A percentile compares a stretch with the other conserved stretches of the same genome.
These are phyloP conservation scores for Apodemus sylvaticus DNA, from an alignment of 2,113 vertebrate genomes.

Conservation along the genomic window DNA sequence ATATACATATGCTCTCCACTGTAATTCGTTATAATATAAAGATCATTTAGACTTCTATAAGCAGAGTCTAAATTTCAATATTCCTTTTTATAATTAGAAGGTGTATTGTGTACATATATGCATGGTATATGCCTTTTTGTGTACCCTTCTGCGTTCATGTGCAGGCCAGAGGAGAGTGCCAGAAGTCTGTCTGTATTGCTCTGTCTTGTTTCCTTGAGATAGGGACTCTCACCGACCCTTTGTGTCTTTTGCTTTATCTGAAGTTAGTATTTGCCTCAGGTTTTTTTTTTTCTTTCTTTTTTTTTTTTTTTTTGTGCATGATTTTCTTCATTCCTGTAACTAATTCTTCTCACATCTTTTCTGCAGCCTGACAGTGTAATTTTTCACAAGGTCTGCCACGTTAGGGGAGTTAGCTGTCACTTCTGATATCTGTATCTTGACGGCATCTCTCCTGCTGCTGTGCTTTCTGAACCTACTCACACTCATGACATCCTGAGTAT, in stretches of 20 bases:
- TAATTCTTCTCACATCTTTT: conserved; percentile 32
- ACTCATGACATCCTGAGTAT: neutral
- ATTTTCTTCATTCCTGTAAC: conserved; percentile 24
- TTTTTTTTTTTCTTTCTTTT: too few relatives aligned
- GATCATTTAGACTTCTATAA: neutral
- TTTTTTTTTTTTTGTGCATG: conserved; percentile 30
- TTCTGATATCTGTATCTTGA: neutral
- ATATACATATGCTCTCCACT: neutral
- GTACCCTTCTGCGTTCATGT: neutral
- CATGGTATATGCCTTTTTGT: neutral
- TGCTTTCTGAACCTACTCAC: neutral
- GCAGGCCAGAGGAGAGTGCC: too few relatives aligned
- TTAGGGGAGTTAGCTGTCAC: conserved; percentile 43
- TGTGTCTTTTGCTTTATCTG: neutral
- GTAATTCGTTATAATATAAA: conserved; percentile 17
- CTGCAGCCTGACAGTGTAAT: neutral
- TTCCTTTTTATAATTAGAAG: conserved; percentile 7
- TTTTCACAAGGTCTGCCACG: neutral
- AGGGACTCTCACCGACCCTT: neutral
- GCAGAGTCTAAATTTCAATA: conserved; percentile 24
- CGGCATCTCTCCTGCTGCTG: neutral
- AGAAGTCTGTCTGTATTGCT: neutral
- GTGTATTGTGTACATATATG: neutral
- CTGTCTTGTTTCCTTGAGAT: neutral
- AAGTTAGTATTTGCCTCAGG: conserved; percentile 38